A percentile compares a stretch with the other conserved stretches of the same genome.
These are phyloP conservation scores for Eilema griseolum DNA, from an alignment of 2,888 invertebrate species.

Conservation along the genomic window DNA sequence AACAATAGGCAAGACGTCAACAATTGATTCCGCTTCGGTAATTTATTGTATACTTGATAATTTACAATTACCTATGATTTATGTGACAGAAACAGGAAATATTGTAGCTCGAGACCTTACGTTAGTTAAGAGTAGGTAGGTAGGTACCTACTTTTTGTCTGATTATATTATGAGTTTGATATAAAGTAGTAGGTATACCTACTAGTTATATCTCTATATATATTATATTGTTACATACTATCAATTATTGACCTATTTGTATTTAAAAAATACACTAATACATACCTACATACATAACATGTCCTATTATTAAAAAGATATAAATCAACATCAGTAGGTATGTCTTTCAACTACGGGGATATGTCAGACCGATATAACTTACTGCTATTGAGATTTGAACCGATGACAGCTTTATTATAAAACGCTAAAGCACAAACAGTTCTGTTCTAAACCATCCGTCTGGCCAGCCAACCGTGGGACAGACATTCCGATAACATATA, in stretches of 20 bases:
- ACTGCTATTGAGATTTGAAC: slow-evolving; percentile 39
- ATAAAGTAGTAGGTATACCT: neutral
- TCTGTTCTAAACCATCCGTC: slow-evolving; percentile 44
- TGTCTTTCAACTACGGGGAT: slow-evolving; percentile 37
- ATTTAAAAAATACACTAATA: too few species aligned
- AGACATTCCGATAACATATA: slow-evolving; percentile 65
- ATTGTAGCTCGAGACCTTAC: neutral
- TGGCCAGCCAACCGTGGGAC: slow-evolving; percentile 71
- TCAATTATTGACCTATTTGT: too few species aligned
- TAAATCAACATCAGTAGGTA: slow-evolving; percentile 32
- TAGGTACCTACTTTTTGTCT: too few species aligned
- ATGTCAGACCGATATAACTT: slow-evolving; percentile 33
- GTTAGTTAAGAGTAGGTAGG: neutral
- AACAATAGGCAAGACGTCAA: neutral
- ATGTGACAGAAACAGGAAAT: neutral
- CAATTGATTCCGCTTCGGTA: neutral
- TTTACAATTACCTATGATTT: neutral
- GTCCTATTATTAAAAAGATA: slow-evolving; percentile 28
- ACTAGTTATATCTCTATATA: too few species aligned
- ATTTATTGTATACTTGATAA: neutral
- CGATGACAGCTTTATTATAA: slow-evolving; percentile 51
- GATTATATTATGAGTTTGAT: neutral
- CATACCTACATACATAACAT: too few species aligned
- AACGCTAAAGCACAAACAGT: slow-evolving; percentile 43
- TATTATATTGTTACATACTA: too few species aligned